A percentile compares a stretch with the other conserved stretches of the same genome.
Conservation (phyloP, 2,113 vertebrate species). For the Calyptomena viridis region DNA sequence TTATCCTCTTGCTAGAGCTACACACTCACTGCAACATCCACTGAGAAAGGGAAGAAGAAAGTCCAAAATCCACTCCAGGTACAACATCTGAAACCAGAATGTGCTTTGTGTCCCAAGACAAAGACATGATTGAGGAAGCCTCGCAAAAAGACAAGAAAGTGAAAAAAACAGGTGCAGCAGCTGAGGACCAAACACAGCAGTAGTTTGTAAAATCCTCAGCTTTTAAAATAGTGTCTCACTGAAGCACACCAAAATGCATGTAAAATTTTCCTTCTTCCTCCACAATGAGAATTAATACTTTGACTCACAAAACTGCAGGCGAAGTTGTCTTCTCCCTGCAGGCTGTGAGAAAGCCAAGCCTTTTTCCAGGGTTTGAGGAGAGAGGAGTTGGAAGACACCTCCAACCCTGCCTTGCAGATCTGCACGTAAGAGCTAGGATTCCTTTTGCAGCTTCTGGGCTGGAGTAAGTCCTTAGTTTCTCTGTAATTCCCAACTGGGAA, state of each 20-base stretch:
- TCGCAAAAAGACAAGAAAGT: not conserved
- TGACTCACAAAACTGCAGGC: not conserved
- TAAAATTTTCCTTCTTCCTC: not conserved
- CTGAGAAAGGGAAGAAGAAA: not conserved
- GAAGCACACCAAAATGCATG: not conserved
- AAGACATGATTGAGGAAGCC: not conserved
- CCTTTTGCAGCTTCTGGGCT: not conserved
- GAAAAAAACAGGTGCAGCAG: not conserved
- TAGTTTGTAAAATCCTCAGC: not conserved
- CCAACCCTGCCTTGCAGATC: not conserved
- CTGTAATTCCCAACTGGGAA: not conserved
- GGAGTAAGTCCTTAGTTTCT: not conserved
- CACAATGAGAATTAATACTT: not conserved
- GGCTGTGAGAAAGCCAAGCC: not conserved
- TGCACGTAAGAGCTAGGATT: not conserved
- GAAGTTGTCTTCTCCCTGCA: not conserved
- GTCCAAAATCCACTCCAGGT: not conserved
- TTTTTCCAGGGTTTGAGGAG: not conserved
- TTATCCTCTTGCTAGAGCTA: not conserved
- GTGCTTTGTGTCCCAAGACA: not conserved
- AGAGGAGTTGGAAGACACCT: not conserved
- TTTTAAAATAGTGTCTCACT: not conserved
- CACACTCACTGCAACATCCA: not conserved
- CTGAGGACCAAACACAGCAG: not conserved
- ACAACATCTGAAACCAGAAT: accelerated